A percentile compares a stretch with the other conserved stretches of the same genome.
These are phyloP conservation scores for Acrossocheilus wenchowensis DNA, from an alignment of 2,797 vertebrate species.

Conservation along the genomic window DNA sequence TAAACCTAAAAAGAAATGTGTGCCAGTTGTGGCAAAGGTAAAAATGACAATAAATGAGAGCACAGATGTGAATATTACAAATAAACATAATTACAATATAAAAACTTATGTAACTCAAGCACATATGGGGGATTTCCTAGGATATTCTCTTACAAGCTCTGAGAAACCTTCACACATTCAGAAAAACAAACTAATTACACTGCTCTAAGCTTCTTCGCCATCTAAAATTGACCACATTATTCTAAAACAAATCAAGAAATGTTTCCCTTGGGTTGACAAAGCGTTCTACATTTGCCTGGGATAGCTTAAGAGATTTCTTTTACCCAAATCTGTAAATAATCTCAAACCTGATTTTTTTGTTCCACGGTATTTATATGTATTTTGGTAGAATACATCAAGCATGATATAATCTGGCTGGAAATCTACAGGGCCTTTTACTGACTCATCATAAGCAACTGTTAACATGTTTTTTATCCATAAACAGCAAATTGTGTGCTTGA, in stretches of 20 bases:
- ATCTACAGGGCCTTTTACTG: background rate
- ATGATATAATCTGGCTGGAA: background rate
- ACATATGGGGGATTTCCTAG: background rate
- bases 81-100: background rate
- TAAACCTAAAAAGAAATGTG: background rate
- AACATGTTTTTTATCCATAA: background rate
- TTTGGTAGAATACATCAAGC: background rate
- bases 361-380: background rate
- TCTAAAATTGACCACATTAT: background rate
- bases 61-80: background rate
- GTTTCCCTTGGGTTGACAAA: background rate
- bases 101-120: background rate
- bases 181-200: slow-evolving; percentile 3
- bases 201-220: background rate
- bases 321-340: background rate
- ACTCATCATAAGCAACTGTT: background rate
- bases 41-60: background rate
- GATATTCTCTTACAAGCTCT: background rate
- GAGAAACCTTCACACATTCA: background rate
- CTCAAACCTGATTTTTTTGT: background rate
- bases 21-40: background rate
- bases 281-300: background rate
- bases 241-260: background rate
- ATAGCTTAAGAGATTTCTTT: background rate
- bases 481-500: background rate